Evolutionary conservation across 2,797 vertebrate genomes (phyloP).

Genomic region (Acrocephalus scirpaceus): DNA sequence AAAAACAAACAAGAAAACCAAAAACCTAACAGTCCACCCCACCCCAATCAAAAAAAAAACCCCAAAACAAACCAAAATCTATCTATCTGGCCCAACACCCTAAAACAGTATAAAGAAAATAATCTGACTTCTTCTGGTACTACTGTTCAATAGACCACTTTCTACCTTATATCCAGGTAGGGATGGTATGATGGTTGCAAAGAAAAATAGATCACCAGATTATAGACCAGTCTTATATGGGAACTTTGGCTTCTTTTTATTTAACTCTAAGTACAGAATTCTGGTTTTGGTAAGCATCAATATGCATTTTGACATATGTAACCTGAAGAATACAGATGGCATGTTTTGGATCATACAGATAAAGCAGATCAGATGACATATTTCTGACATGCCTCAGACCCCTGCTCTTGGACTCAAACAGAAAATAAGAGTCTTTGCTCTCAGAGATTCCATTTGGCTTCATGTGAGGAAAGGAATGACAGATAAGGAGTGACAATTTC

Average conservation of each 20-base stretch:
- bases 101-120: not conserved
- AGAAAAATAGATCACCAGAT: not conserved
- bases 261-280: not conserved
- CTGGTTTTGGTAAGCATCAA: not conserved
- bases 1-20: not conserved
- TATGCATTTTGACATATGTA: not conserved
- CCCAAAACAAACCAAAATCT: not conserved
- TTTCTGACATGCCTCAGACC: not conserved
- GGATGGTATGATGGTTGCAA: not conserved
- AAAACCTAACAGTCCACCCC: not conserved
- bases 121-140: not conserved
- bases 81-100: not conserved
- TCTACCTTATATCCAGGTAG: not conserved
- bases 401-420: not conserved
- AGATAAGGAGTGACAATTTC: not conserved
- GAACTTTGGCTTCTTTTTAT: not conserved
- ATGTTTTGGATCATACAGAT: not conserved
- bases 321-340: not conserved
- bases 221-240: not conserved
- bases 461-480: not conserved
- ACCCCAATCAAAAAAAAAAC: fast-evolving
- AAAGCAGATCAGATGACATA: not conserved
- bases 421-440: not conserved
- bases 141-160: not conserved
- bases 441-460: not conserved